Conservation (phyloP, 2,888 invertebrate species). For the Lysandra coridon region DNA sequence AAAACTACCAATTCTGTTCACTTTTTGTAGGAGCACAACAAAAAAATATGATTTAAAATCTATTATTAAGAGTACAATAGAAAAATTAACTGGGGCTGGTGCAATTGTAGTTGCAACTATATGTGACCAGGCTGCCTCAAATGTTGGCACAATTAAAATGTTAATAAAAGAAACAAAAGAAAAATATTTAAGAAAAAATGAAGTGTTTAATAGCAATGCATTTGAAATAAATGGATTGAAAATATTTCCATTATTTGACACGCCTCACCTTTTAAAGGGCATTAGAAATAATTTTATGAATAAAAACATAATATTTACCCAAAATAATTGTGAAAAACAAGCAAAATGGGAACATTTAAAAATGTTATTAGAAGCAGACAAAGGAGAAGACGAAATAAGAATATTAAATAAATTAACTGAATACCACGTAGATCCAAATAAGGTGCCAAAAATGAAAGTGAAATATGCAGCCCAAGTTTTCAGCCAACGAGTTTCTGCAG, state of each 20-base stretch:
- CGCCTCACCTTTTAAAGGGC: constrained; percentile 23
- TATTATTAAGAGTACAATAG: not conserved
- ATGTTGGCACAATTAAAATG: constrained; percentile 18
- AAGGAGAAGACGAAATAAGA: constrained; percentile 24
- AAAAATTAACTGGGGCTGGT: not conserved
- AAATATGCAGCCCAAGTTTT: constrained; percentile 20
- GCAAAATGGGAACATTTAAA: constrained; percentile 26
- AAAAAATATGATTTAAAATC: not conserved
- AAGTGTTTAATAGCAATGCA: constrained; percentile 16
- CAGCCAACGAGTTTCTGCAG: constrained; percentile 24
- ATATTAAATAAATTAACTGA: constrained; percentile 26
- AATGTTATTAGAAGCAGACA: constrained; percentile 17
- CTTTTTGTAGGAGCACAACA: too few species aligned
- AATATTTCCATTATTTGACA: constrained; percentile 32
- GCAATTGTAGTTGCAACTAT: constrained; percentile 15
- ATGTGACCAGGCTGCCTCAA: constrained; percentile 18
- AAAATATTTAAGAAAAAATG: constrained; percentile 19
- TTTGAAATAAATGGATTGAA: not conserved
- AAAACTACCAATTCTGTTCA: too few species aligned
- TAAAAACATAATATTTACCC: not conserved
- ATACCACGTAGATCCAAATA: not conserved
- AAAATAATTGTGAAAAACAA: not conserved
- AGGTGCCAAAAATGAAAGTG: constrained; percentile 20
- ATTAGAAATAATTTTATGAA: not conserved
- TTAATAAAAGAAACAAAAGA: constrained; percentile 15